phyloP scores from a whole-genome alignment of 2,888 invertebrate species.

The Drosophila hamatofila region DNA sequence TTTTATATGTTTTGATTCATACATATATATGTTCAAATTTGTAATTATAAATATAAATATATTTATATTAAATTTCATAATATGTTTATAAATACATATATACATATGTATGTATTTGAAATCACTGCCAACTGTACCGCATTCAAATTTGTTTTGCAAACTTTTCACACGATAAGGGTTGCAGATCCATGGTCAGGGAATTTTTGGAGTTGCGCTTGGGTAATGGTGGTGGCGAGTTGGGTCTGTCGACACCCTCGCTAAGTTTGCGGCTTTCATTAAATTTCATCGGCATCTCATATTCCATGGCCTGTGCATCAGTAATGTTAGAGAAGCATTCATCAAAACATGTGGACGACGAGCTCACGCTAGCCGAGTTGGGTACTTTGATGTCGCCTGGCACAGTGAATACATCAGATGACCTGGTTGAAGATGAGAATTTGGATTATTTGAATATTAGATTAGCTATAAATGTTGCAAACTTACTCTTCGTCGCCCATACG shows the following conservation, averaged over 20 bases:
- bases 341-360: conserved; percentile 52
- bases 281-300: conserved; percentile 65
- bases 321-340: conserved; percentile 51
- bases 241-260: conserved; percentile 61
- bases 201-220: conserved; percentile 79
- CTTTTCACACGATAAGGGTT: background rate
- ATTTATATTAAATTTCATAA: background rate
- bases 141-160: background rate
- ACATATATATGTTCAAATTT: background rate
- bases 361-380: conserved; percentile 39
- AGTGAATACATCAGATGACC: conserved; percentile 30
- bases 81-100: background rate
- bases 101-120: background rate
- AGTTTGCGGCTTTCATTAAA: conserved; percentile 55
- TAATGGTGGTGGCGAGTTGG: conserved; percentile 79
- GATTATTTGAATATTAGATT: background rate
- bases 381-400: conserved; percentile 24
- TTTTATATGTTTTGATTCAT: background rate
- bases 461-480: background rate
- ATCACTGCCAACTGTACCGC: conserved; percentile 3
- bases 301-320: conserved; percentile 41
- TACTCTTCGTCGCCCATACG: conserved; percentile 16
- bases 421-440: conserved; percentile 5
- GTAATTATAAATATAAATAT: background rate
- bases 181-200: conserved; percentile 26